Base-by-base conservation (phyloP, 2,888 invertebrate species). In the Melanargia galathea region DNA sequence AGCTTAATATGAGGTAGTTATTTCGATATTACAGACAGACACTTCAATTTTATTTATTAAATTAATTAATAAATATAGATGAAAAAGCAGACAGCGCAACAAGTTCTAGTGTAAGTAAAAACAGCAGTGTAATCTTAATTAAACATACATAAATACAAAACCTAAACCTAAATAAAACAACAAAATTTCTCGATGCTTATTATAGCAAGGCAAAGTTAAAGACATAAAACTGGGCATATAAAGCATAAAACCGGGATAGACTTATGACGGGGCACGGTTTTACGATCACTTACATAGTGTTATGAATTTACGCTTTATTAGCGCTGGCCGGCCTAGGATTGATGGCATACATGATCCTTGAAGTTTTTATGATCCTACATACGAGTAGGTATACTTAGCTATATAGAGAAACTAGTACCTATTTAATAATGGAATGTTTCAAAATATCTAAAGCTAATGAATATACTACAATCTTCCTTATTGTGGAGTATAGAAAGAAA, bases 291-390 rank as follows among this genome's bases (percentile, higher is more conserved):
- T 63, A 54, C 59, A 68, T 35, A 48, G 58, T 64, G 68, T 66
- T 68, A 66, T 70, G 68, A 68, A 66, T 68, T 70, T 64, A 66
- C 59, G 66, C 58, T 65, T 66, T 70, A 66, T 62, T 63, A 68
- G 62, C 46, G 49, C 33, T 40, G 59, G 33, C 59, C 59, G 30
- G 52, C 51, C 64, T 57, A 56, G 59, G 52, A 59, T 55, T 52
- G 59, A 59, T 62, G 56, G 56, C 55, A 49, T 62, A 62, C 62
- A 62, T 49, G 56, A 48, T 55, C 62, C 62, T 62, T 62, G 56
- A 62, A 56, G 56, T 18, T 62, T 62, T 61, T 62, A 62, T 40
- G 18, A 13, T 26, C 48, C 38, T 46, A 54, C 18, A 46, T 46
- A 13, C 18, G 2, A 8, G 45, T 11, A 18, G 35, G 10, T 45